phyloP scores from a whole-genome alignment of 2,113 vertebrate species.

The Melanotaenia duboulayi region DNA sequence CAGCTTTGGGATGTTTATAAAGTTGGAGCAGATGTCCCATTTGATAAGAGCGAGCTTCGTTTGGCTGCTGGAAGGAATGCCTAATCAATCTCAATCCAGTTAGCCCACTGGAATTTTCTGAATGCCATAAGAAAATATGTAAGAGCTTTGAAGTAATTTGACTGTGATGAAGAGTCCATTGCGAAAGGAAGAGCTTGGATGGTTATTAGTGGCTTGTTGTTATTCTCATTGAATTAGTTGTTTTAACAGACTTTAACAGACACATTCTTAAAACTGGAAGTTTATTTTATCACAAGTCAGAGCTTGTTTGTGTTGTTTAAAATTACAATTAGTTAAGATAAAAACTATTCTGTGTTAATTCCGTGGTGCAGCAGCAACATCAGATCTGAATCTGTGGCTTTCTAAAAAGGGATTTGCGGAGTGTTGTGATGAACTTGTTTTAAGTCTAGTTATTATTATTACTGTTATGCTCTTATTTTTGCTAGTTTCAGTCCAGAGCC shows the following conservation, averaged over 20 bases:
- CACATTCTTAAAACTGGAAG: neutral
- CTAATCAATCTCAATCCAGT: constrained; percentile 34
- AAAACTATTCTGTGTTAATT: too few species aligned
- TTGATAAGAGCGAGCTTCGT: constrained; percentile 38
- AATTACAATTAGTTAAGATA: too few species aligned
- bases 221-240: neutral
- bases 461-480: too few species aligned
- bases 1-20: constrained; percentile 37
- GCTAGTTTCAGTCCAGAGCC: too few species aligned
- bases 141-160: constrained; percentile 14
- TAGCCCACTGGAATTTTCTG: constrained; percentile 11
- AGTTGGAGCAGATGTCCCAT: constrained; percentile 26
- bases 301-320: neutral
- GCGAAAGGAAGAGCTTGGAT: neutral
- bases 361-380: too few species aligned
- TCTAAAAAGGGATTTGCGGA: neutral
- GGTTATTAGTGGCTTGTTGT: neutral
- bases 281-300: neutral
- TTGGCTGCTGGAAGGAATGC: constrained; percentile 41
- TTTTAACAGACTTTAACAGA: neutral
- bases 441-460: too few species aligned
- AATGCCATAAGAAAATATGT: constrained; percentile 15
- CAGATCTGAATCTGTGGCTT: too few species aligned
- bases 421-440: neutral
- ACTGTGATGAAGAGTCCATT: constrained; percentile 14